Conservation (phyloP, 2,113 vertebrate species). For the Tauraco erythrolophus region DNA sequence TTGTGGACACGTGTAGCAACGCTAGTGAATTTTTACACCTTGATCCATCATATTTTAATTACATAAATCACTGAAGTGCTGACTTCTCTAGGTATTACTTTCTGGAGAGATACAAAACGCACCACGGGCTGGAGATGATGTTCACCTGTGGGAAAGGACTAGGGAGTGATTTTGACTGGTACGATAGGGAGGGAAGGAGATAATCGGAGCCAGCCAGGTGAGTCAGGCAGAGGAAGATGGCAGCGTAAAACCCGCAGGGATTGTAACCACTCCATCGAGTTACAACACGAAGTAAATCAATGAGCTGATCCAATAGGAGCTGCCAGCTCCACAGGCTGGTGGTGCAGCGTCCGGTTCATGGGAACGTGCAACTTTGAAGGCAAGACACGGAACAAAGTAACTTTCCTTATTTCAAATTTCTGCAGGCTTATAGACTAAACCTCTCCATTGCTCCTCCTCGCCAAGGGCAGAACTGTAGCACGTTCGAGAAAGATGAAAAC, state of each 20-base stretch:
- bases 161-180: background rate
- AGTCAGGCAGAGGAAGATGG: background rate
- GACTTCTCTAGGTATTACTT: conserved; percentile 62
- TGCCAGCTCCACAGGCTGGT: background rate
- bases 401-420: background rate
- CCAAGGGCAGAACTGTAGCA: background rate
- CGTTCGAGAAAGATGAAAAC: background rate
- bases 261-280: background rate
- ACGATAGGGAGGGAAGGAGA: background rate
- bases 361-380: background rate
- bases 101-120: conserved; percentile 36
- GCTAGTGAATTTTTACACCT: conserved; percentile 33
- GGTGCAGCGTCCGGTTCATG: background rate
- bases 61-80: conserved; percentile 64
- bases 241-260: background rate
- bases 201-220: background rate
- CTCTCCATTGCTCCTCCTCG: background rate
- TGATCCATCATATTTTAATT: conserved; percentile 67
- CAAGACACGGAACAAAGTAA: background rate
- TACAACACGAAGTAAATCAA: background rate
- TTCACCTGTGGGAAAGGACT: conserved; percentile 33
- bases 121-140: background rate
- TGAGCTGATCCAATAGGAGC: background rate
- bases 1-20: background rate
- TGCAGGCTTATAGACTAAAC: background rate